Evolutionary conservation across 2,797 vertebrate species (phyloP), one percentile per base, ranked within the genome.

Genomic region (Chanos chanos): DNA sequence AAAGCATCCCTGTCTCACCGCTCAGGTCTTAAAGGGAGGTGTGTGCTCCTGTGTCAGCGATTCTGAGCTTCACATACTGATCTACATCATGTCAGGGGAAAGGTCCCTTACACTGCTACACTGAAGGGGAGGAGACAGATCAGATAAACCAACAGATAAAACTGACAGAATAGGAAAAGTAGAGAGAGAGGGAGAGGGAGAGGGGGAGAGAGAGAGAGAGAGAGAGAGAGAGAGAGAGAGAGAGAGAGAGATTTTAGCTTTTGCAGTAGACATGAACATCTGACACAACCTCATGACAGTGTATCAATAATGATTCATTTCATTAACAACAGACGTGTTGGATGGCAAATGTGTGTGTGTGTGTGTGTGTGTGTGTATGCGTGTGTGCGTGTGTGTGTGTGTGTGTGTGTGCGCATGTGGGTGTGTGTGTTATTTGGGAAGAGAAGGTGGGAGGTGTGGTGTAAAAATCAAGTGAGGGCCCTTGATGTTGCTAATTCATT

Each of bases 401-500:
- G 52, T 5, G 18, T 45, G 24, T 49, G 45, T 27, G 12, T 30
- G 55, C 7, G 16, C 31, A 10, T n/a, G 57, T 41, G 22, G 5
- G 33, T 4, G 51, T 1, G 24, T 4, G 39, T 30, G 41, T 64
- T 73, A 78, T 79, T 73, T 75, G 51, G 68, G 74, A 80, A 77
- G 64, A 77, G 68, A 80, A 72, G 67, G 76, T 72, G 68, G 57
- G 78, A 77, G 81, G 67, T 68, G 64, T 76, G 65, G 75, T 75
- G 85, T 87, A 85, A 88, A 84, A 76, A 75, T 84, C 78, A 84
- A 84, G 86, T 78, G 68, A 78, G 72, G 78, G 82, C 76, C 76
- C 88, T 88, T 83, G 70, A 88, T 87, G 85, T 87, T 87, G 88
- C 87, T 89, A 91, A 91, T 91, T 91, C 88, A 91, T 91, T 91